phyloP scores from a whole-genome alignment of 2,113 vertebrate species.

The Pleuronectes platessa region DNA sequence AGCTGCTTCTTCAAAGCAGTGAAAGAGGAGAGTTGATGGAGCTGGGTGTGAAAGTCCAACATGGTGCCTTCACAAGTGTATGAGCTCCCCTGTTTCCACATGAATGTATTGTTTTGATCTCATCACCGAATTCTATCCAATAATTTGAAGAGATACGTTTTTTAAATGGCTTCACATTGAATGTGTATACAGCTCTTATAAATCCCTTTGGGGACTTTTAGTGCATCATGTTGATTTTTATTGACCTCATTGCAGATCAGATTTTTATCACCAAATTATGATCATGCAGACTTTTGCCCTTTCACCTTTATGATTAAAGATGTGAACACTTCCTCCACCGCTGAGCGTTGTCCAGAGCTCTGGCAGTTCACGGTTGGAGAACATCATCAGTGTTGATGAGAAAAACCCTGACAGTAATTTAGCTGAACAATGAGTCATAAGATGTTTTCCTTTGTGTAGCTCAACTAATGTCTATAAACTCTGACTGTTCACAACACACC shows the following conservation, averaged over 20 bases:
- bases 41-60: neutral
- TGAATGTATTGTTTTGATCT: neutral
- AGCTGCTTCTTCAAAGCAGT: slow-evolving; percentile 73
- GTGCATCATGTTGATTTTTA: neutral
- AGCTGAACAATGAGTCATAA: too few species aligned
- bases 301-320: too few species aligned
- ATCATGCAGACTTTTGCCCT: neutral
- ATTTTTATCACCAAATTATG: slow-evolving; percentile 15
- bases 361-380: too few species aligned
- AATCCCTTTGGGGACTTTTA: neutral
- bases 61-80: neutral
- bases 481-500: too few species aligned
- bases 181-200: neutral
- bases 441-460: too few species aligned
- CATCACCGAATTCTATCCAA: neutral
- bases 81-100: neutral
- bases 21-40: slow-evolving; percentile 54
- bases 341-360: too few species aligned
- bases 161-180: neutral
- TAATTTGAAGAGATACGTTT: neutral
- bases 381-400: too few species aligned
- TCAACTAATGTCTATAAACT: too few species aligned
- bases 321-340: too few species aligned
- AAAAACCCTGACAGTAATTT: too few species aligned
- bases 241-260: neutral